Evolutionary conservation across 1,140 invertebrate genomes (phyloP), one percentile per base, ranked within the genome.

Genomic region (Patella vulgata): DNA sequence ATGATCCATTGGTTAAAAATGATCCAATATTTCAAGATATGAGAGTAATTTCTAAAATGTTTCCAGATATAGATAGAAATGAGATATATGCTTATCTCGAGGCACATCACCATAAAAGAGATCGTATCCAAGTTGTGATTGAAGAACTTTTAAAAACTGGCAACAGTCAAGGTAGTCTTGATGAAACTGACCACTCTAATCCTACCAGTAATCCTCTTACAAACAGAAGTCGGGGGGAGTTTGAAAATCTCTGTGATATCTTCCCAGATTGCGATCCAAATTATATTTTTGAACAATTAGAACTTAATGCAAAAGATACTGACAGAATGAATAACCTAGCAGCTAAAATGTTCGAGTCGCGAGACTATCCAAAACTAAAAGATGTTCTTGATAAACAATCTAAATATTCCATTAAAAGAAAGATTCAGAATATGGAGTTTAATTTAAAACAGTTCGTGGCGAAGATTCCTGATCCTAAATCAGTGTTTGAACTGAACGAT

Each of bases 381-480:
- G 85, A 89, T 12, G 50, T 70, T 36, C 30, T 70, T 39, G 71
- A 80, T 65, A 63, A 77, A 63, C 54, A 78, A 63, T 63, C 70
- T 36, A 75, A 75, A 66, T 51, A 71, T 36, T 59, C 71, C 54
- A 39, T 60, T 36, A 68, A 78, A 47, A 53, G 71, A 57, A 67
- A 70, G 55, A 42, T 74, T 42, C 55, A 55, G 30, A 69, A 66
- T 48, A 59, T 74, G 48, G 57, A 85, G 2, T 87, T 89, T 54
- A 63, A 85, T 31, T 71, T 88, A 4, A 71, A 84, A 39, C 80
- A 87, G 19, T 89, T 89, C 73, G 58, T 90, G 2, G 73, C 86
- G 39, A 78, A 86, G 21, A 87, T 89, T 78, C 86, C 88, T 23
- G 80, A 88, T 63, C 89, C 89, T 12, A 69, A 85, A 48, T 66